phyloP scores from a whole-genome alignment of 2,888 invertebrate genomes.

The Lumbricus terrestris region DNA sequence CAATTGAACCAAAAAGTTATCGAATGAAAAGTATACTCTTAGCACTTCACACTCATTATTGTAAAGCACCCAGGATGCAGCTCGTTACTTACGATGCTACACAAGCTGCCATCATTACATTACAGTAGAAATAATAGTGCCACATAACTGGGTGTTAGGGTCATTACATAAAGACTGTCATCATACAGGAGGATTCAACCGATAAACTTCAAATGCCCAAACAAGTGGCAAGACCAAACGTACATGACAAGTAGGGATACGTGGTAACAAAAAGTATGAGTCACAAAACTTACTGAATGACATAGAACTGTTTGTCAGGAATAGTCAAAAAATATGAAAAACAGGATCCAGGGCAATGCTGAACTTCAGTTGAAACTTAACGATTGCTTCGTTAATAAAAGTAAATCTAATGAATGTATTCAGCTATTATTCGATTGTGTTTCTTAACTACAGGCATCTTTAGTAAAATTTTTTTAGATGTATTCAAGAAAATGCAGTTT shows the following conservation, averaged over 20 bases:
- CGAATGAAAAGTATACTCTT: background rate
- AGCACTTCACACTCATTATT: background rate
- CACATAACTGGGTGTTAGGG: background rate
- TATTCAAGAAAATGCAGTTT: no score
- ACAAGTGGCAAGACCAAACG: background rate
- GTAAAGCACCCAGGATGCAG: background rate
- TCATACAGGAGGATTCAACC: background rate
- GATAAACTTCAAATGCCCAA: background rate
- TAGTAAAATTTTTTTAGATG: background rate
- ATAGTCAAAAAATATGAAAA: background rate
- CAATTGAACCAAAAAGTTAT: background rate
- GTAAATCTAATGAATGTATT: background rate
- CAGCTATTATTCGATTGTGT: background rate
- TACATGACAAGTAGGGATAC: background rate
- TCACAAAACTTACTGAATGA: background rate
- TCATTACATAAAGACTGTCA: background rate
- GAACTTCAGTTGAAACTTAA: background rate
- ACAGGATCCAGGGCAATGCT: background rate
- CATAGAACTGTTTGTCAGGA: background rate
- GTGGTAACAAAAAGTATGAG: background rate
- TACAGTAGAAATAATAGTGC: background rate
- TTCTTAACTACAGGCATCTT: background rate
- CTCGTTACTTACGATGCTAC: background rate
- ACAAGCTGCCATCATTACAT: background rate
- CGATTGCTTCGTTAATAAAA: background rate